Evolutionary conservation across 2,797 vertebrate genomes (phyloP).

Genomic region (Cyclura pinguis): DNA sequence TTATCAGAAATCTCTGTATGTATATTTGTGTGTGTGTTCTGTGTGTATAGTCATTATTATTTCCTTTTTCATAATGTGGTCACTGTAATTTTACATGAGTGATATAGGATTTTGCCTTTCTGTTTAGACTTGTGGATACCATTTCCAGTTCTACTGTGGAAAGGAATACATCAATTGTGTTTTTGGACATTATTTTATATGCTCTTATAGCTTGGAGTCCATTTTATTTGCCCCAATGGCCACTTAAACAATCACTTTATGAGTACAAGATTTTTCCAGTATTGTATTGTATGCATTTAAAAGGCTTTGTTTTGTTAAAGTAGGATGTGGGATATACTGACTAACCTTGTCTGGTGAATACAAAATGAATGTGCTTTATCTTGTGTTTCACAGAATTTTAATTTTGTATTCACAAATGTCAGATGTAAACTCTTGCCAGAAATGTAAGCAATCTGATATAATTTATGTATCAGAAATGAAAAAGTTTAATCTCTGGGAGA

Average conservation of each 20-base stretch:
- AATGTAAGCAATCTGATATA: not conserved
- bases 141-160: not conserved
- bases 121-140: not conserved
- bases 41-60: not conserved
- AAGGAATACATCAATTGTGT: conserved; percentile 23
- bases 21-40: not conserved
- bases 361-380: not conserved
- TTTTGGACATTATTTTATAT: not conserved
- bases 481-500: not conserved
- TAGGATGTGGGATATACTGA: not conserved
- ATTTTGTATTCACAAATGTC: not conserved
- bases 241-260: not conserved
- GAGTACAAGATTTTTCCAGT: not conserved
- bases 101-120: not conserved
- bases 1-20: not conserved
- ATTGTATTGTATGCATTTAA: not conserved
- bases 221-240: conserved; percentile 28
- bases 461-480: conserved; percentile 25
- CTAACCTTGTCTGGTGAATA: not conserved
- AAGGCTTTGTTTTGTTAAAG: not conserved
- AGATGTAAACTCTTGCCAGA: not conserved
- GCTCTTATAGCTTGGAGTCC: not conserved
- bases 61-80: conserved; percentile 10
- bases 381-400: not conserved
- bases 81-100: conserved; percentile 5